Conservation (phyloP, 1,140 invertebrate genomes). For the Sitophilus oryzae region DNA sequence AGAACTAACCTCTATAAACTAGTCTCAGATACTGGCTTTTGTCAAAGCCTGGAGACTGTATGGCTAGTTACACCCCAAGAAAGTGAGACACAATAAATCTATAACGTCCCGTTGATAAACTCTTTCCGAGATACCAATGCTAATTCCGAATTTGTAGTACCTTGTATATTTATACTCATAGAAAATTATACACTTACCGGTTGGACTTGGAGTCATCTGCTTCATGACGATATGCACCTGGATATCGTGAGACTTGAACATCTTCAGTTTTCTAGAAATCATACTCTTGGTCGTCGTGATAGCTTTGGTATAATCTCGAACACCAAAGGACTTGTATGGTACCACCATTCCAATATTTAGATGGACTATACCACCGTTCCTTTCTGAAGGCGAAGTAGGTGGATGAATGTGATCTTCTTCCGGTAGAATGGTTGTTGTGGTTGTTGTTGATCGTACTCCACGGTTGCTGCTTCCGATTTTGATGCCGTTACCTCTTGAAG, state of each 20-base stretch:
- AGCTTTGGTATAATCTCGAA: constrained; percentile 66
- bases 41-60: no score
- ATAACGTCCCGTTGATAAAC: no score
- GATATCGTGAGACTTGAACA: constrained; percentile 64
- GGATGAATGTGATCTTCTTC: constrained; percentile 38
- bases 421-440: constrained; percentile 32
- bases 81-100: no score
- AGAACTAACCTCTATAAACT: no score
- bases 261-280: constrained; percentile 58
- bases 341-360: constrained; percentile 63
- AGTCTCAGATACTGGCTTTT: no score
- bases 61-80: no score
- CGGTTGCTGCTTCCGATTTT: constrained; percentile 36
- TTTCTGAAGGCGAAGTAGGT: constrained; percentile 29
- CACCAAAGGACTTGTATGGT: constrained; percentile 69
- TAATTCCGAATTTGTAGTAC: no score
- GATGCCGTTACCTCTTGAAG: constrained; percentile 36
- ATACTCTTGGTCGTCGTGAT: constrained; percentile 59
- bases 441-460: constrained; percentile 32
- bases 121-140: no score
- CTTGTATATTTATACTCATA: background rate
- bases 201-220: constrained; percentile 70
- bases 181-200: constrained; percentile 50
- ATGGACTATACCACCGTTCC: constrained; percentile 23
- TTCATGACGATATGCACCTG: constrained; percentile 65